Evolutionary conservation across 1,140 invertebrate species (phyloP), one percentile per base, ranked within the genome.

Genomic region (Dreissena polymorpha): DNA sequence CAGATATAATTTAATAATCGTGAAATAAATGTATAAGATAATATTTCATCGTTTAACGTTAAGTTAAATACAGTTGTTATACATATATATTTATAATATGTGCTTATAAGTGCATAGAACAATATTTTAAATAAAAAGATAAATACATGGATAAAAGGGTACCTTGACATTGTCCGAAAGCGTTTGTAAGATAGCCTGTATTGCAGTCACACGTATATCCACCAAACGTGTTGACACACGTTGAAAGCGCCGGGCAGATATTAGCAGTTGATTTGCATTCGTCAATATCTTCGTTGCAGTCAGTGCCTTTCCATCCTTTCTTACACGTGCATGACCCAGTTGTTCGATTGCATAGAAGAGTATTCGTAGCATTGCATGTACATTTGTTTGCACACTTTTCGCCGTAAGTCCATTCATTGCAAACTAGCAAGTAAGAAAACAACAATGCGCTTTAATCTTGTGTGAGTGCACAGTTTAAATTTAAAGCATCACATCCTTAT

Each of bases 181-280:
- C 25, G n/a, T 57, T 57, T 49, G 29, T 8, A 65, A 60, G 57
- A 60, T 65, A 74, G 12, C 86, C 86, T 55, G 39, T 10, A 60
- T 57, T 23, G 70, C 86, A 87, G 1, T 14, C n/a, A 74, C 86
- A 87, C 1, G 12, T 29, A 68, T 39, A 87, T 10, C 73, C 50
- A 14, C 86, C 86, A 13, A 18, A 5, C 14, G 76, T 72, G 68
- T 87, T 87, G 16, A 29, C 27, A 80, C 86, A 87, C 18, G 50
- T 29, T 49, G 73, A 29, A 49, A 64, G 60, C 18, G 16, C 6
- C 18, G 71, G 71, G 27, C 71, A 73, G 7, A 8, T n/a, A 10
- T 21, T 49, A 13, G 71, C 57, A 21, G 5, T 29, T 23, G 51
- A 51, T 0, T 25, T 64, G 69, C 78, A 81, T 72, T 81, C 78